Percentiles rank a stretch among this genome's conserved stretches.
Conservation (phyloP, 2,113 vertebrate species). For the Pangasianodon gigas region DNA sequence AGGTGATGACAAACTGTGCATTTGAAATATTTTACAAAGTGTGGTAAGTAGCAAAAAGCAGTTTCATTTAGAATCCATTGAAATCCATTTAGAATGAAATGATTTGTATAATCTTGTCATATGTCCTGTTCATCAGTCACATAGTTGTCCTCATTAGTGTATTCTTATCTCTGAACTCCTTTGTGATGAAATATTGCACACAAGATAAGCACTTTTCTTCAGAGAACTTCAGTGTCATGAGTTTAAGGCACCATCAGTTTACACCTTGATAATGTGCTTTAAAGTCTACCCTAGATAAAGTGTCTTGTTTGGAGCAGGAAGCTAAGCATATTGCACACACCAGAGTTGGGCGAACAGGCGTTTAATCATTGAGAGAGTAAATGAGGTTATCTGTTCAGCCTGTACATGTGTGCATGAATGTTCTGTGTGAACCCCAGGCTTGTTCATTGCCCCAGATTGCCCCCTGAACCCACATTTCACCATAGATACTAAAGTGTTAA, state of each 20-base stretch:
- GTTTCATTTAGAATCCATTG: background rate
- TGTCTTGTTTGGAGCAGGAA: slow-evolving; percentile 7
- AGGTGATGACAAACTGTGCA: background rate
- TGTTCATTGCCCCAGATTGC: slow-evolving; percentile 41
- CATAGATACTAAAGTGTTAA: slow-evolving; percentile 32
- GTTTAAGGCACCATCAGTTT: slow-evolving; percentile 13
- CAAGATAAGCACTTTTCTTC: slow-evolving; percentile 17
- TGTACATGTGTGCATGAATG: slow-evolving; percentile 24
- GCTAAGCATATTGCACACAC: slow-evolving; percentile 3
- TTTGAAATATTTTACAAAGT: background rate
- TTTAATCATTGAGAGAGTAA: slow-evolving; percentile 38
- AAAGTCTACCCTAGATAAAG: slow-evolving; percentile 24
- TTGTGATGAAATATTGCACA: slow-evolving; percentile 32
- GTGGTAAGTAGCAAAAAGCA: too few relatives aligned
- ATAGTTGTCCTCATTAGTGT: background rate
- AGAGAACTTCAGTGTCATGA: slow-evolving; percentile 5
- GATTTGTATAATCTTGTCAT: background rate
- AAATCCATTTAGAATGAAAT: background rate
- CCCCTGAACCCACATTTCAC: slow-evolving; percentile 49
- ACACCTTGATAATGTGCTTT: background rate
- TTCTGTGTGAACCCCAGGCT: slow-evolving; percentile 13
- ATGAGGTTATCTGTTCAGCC: slow-evolving; percentile 30
- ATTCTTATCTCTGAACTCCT: slow-evolving; percentile 38
- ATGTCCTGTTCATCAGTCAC: background rate
- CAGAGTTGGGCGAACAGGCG: background rate